phyloP scores from a whole-genome alignment of 2,113 vertebrate species.

The Brachypteracias leptosomus region DNA sequence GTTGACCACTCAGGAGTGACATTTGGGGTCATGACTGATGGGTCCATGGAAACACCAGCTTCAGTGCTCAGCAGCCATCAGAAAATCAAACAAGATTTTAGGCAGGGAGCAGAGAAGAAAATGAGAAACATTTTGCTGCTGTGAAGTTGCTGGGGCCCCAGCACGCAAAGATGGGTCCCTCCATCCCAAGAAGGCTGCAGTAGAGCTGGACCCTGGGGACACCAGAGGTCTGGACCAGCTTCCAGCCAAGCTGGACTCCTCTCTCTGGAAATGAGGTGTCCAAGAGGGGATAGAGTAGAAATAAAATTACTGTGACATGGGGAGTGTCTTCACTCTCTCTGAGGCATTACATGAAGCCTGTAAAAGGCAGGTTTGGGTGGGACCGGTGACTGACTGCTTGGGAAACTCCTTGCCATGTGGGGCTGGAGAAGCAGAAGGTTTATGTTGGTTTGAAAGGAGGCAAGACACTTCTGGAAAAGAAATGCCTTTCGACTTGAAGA shows the following conservation, averaged over 20 bases:
- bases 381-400: background rate
- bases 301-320: background rate
- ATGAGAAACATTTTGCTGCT: background rate
- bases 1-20: background rate
- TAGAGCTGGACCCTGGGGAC: background rate
- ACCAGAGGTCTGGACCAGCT: background rate
- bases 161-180: background rate
- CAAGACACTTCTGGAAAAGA: background rate
- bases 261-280: background rate
- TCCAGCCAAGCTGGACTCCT: background rate
- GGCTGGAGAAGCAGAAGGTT: background rate
- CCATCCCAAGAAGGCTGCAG: background rate
- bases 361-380: background rate
- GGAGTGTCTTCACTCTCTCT: background rate
- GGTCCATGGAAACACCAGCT: background rate
- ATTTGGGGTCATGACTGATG: background rate
- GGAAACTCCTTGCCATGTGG: background rate
- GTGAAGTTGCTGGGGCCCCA: background rate
- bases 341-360: background rate
- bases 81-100: background rate
- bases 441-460: background rate
- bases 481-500: background rate
- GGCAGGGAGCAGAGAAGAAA: background rate
- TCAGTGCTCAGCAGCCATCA: background rate
- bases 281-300: background rate